Base-by-base conservation (phyloP, 2,888 invertebrate genomes). In the Lycophotia porphyrea region DNA sequence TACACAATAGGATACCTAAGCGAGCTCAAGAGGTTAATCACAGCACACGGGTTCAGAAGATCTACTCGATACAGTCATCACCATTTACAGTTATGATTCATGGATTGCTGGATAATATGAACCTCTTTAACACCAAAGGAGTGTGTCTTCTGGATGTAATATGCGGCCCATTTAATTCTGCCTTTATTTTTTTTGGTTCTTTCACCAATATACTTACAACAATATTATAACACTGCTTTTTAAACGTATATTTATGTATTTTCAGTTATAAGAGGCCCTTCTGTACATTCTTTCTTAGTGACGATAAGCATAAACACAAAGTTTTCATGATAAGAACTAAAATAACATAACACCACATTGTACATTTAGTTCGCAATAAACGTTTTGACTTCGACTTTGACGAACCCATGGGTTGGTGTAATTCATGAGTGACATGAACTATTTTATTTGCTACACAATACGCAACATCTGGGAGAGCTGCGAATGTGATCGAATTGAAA, bases 1-100 rank as follows among this genome's bases (percentile, higher is more conserved):
- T 58, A 75, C 76, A 83, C 74, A 80, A 83, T 75, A 82, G 84
- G 39, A n/a, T 71, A 44, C 76, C 82, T 76, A 79, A 71, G 80
- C 74, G 39, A 67, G 58, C 66, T n/a, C 55, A 44, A 70, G 64
- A 52, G 58, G 71, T 39, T 39, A 44, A 36, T 49, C 63, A 52
- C 15, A 39, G 34, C 60, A 39, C 15, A 67, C 27, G 27, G 1
- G 44, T 31, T 8, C n/a, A 55, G 58, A 67, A 76, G 71, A 47
- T 27, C 55, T 58, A 44, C 31, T 72, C 13, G 11, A 36, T 44
- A 66, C 13, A n/a, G 31, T 21, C n/a, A 11, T 39, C 36, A 9
- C 7, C 24, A 34, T 34, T 27, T n/a, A 21, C n/a, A 34, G 34
- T 11, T 39, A 11, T 39, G 24, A 42, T 42, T 34, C 7, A 44